Base-by-base conservation (phyloP, 92 coral and sea anemone species). In the Zoanthus solanderi region DNA sequence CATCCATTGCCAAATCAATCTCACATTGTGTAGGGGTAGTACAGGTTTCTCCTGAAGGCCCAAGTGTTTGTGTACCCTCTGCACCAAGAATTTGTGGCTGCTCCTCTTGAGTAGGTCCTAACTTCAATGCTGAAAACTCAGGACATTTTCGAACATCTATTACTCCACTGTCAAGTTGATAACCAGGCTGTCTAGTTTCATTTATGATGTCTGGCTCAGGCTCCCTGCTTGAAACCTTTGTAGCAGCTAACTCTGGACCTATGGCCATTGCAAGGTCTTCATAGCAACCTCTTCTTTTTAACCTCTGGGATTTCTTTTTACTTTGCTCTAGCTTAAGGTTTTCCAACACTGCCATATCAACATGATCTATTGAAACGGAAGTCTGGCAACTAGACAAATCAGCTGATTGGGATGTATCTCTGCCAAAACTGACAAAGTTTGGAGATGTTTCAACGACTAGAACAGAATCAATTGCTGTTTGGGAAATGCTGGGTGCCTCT, bases 221-320 rank as follows among this genome's bases (percentile, higher is more conserved):
- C 14, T 75, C 89, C 32, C 3, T 58, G 44, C 32, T 7, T 17
- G 56, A n/a, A 72, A 76, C 61, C 54, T 84, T 74, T 66, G 88
- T 32, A 10, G 89, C 87, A 0, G 88, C 50, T 37, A 91, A 45
- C 56, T 91, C 92, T 10, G 85, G 87, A 28, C 84, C 91, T 72
- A 91, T 91, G 44, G 75, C 73, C 31, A 84, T 50, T 71, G 94
- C 92, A 34, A 85, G 89, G 65, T 60, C 86, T 34, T 84, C 75
- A 57, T 90, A 90, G 66, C 93, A 87, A 29, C 61, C 75, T 16
- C 52, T 48, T 66, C 47, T 81, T 23, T 81, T 81, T 16, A 16
- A 63, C 65, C 67, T 81, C 28, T 81, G 66, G 75, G 75, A 69
- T 50, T 81, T 81, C 85, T 81, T 81, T 47, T 81, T 66, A 12